These are phyloP conservation scores for Andrena camellia DNA, from an alignment of 2,888 invertebrate species.

Conservation along the genomic window DNA sequence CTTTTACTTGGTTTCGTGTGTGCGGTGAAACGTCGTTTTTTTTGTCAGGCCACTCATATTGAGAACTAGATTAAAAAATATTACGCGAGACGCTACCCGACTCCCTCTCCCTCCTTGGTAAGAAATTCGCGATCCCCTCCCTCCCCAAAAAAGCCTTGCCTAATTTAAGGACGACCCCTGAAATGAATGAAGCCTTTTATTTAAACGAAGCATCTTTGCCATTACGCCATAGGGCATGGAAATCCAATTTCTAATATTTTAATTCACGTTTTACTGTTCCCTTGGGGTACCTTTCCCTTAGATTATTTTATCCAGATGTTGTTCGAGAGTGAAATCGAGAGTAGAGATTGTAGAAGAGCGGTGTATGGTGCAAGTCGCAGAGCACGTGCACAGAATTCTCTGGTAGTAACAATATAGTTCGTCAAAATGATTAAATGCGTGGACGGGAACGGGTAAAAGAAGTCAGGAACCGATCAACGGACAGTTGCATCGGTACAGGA, in stretches of 20 bases:
- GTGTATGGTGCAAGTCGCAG: not conserved
- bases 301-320: not conserved
- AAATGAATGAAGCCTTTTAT: too few species aligned
- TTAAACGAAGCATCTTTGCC: too few species aligned
- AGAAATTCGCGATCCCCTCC: too few species aligned
- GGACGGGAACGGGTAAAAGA: not conserved
- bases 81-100: too few species aligned
- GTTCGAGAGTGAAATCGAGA: not conserved
- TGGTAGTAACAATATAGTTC: not conserved
- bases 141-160: too few species aligned
- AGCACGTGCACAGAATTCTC: not conserved
- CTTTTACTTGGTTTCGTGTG: too few species aligned
- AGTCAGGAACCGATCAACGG: conserved; percentile 4
- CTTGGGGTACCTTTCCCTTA: not conserved
- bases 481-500: not conserved
- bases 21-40: too few species aligned
- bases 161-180: too few species aligned
- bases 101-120: too few species aligned
- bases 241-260: not conserved
- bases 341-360: not conserved
- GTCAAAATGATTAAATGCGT: not conserved
- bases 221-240: too few species aligned
- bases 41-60: too few species aligned
- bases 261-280: not conserved
- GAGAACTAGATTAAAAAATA: too few species aligned